Percentiles rank a stretch among this genome's conserved stretches.
phyloP scores from a whole-genome alignment of 2,113 vertebrate genomes.

The Calyptomena viridis region DNA sequence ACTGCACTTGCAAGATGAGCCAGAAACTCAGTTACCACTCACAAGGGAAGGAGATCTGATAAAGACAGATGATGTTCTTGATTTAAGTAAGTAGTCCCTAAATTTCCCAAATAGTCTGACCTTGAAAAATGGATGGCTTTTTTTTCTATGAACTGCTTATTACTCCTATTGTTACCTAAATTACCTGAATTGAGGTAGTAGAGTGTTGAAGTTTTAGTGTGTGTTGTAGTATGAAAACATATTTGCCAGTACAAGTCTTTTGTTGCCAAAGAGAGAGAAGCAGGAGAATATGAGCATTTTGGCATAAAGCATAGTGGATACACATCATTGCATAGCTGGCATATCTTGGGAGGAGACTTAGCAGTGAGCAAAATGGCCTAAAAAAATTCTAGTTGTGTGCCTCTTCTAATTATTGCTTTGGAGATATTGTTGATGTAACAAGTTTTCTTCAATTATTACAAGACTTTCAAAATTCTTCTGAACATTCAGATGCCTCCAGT shows the following conservation, averaged over 20 bases:
- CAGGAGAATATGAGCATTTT: neutral
- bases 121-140: neutral
- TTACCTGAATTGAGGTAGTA: neutral
- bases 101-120: neutral
- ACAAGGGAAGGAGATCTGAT: constrained; percentile 94
- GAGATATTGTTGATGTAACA: neutral
- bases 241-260: neutral
- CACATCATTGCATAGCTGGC: neutral
- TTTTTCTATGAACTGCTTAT: neutral
- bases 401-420: neutral
- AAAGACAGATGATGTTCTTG: constrained; percentile 94
- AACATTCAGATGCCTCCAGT: neutral
- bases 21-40: constrained; percentile 92
- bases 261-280: neutral
- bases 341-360: neutral
- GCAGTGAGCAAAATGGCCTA: neutral
- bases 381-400: neutral
- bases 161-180: neutral
- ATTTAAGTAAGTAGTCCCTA: constrained; percentile 88
- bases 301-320: neutral
- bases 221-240: neutral
- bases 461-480: neutral
- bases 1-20: constrained; percentile 85
- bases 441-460: neutral
- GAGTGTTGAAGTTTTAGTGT: neutral